A percentile compares a stretch with the other conserved stretches of the same genome.
Conservation (phyloP, 2,888 invertebrate species). For the Laspeyria flexula region DNA sequence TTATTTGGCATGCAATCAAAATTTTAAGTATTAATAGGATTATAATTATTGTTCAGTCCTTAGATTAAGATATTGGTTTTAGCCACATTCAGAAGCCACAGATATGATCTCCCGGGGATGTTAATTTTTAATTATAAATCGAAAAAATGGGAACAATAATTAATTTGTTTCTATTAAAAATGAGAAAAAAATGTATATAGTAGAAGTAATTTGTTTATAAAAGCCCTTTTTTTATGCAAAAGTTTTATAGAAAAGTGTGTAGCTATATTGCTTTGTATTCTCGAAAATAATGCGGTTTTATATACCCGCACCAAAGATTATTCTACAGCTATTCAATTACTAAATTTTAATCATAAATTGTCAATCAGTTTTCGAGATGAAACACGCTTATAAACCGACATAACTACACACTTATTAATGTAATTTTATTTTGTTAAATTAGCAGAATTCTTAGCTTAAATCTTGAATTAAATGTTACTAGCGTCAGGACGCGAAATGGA, state of each 20-base stretch:
- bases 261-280: not conserved
- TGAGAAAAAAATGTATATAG: constrained; percentile 19
- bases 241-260: constrained; percentile 1
- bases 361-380: constrained; percentile 10
- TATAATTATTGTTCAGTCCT: not conserved
- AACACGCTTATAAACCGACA: constrained; percentile 1
- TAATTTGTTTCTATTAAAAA: constrained; percentile 30
- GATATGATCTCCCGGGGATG: constrained; percentile 30
- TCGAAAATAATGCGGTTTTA: not conserved
- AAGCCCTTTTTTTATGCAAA: constrained; percentile 9
- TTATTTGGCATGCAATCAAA: too few relatives aligned
- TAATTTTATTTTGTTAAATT: constrained; percentile 40
- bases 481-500: constrained; percentile 19
- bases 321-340: not conserved
- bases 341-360: not conserved
- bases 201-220: constrained; percentile 9
- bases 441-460: constrained; percentile 42
- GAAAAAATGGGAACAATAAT: constrained; percentile 45
- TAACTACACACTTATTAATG: constrained; percentile 23
- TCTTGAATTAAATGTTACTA: constrained; percentile 19
- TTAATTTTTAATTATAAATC: constrained; percentile 23
- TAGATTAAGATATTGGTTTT: not conserved
- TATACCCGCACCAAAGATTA: not conserved
- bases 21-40: too few relatives aligned
- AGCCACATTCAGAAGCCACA: constrained; percentile 18